Evolutionary conservation across 2,888 invertebrate species (phyloP).

Genomic region (Melinaea marsaeus): DNA sequence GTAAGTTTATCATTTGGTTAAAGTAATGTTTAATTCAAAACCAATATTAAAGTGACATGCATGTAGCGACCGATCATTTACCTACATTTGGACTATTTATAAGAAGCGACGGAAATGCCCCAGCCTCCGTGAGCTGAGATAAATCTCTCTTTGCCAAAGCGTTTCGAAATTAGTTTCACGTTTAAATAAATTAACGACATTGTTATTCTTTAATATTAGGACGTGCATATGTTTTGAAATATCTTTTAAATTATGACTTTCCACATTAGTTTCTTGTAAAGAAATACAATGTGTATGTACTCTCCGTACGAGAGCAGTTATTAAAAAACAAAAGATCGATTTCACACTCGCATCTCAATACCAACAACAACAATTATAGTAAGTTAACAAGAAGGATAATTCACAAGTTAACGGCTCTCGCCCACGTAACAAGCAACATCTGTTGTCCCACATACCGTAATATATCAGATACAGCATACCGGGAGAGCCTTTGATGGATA

Average conservation of each 20-base stretch:
- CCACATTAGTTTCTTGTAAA: too few relatives aligned
- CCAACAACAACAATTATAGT: slow-evolving; percentile 20
- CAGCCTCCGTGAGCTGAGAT: slow-evolving; percentile 17
- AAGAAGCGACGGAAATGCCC: slow-evolving; percentile 43
- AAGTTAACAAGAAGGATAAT: slow-evolving; percentile 19
- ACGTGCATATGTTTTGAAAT: too few relatives aligned
- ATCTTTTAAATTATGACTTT: too few relatives aligned
- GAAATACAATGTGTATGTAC: too few relatives aligned
- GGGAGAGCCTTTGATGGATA: slow-evolving; percentile 40
- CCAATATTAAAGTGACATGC: slow-evolving; percentile 34
- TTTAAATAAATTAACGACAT: slow-evolving; percentile 5
- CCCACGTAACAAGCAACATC: slow-evolving; percentile 42
- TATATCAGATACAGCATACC: slow-evolving; percentile 49
- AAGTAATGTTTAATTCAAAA: slow-evolving; percentile 18
- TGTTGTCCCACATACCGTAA: slow-evolving; percentile 57
- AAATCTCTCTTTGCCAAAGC: slow-evolving; percentile 22
- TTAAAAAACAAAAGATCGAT: slow-evolving; percentile 4
- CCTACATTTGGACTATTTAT: slow-evolving; percentile 45
- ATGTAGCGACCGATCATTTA: slow-evolving; percentile 35
- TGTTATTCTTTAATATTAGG: slow-evolving; percentile 1
- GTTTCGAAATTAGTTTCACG: slow-evolving; percentile 14
- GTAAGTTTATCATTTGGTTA: slow-evolving; percentile 8
- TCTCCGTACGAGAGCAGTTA: too few relatives aligned
- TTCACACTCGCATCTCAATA: slow-evolving; percentile 1
- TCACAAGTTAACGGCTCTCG: slow-evolving; percentile 19